A percentile compares a stretch with the other conserved stretches of the same genome.
These are phyloP conservation scores for Callipepla californica DNA, from an alignment of 2,113 vertebrate genomes.

Conservation along the genomic window DNA sequence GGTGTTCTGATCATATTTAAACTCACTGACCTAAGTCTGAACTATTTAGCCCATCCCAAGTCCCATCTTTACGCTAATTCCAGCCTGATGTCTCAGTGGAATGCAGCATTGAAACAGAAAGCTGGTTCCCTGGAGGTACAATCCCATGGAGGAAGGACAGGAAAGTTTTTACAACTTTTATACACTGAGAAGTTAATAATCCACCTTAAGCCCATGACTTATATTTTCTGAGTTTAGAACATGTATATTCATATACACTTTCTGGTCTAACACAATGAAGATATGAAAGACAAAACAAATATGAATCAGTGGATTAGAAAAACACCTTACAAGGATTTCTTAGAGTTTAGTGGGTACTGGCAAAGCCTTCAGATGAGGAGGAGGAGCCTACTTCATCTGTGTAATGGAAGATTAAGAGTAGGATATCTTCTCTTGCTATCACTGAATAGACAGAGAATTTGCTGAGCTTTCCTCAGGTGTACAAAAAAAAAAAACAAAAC, in stretches of 20 bases:
- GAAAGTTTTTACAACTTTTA: neutral
- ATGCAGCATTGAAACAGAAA: neutral
- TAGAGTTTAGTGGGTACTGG: neutral
- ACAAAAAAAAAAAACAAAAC: accelerated
- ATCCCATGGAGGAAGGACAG: neutral
- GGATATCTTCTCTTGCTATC: neutral
- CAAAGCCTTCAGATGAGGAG: neutral
- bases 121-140: neutral
- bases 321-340: neutral
- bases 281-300: neutral
- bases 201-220: neutral
- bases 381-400: neutral
- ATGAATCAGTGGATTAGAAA: neutral
- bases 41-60: neutral
- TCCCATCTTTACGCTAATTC: neutral
- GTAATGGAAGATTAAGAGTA: neutral
- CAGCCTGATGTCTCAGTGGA: neutral
- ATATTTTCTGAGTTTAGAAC: neutral
- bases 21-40: neutral
- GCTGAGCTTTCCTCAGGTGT: neutral
- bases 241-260: neutral
- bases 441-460: neutral
- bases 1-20: neutral
- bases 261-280: neutral
- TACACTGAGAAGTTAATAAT: neutral